Percentiles rank a stretch among this genome's conserved stretches.
Conservation (phyloP, 1,140 invertebrate genomes). For the Caenorhabditis remanei region DNA sequence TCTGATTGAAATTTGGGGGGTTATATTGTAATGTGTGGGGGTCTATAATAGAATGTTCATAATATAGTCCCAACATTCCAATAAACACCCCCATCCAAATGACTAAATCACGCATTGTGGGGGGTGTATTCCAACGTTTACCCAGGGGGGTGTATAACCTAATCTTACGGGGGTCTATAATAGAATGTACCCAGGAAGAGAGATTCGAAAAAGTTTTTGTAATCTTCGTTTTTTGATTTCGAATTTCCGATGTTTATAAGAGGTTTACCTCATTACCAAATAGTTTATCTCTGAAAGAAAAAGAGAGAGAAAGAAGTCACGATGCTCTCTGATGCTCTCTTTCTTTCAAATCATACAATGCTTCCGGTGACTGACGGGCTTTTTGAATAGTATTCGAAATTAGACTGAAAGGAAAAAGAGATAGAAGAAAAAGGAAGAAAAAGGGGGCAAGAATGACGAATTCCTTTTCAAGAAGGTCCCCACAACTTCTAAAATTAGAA, state of each 20-base stretch:
- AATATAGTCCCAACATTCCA: too few species aligned
- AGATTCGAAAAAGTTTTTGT: neutral
- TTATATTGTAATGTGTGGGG: too few species aligned
- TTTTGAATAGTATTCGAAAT: conserved; percentile 46
- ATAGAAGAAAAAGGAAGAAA: neutral
- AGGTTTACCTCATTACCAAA: conserved; percentile 28
- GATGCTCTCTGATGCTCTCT: neutral
- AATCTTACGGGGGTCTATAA: too few species aligned
- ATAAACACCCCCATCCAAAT: too few species aligned
- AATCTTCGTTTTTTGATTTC: neutral
- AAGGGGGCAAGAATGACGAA: conserved; percentile 9
- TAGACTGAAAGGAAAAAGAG: neutral
- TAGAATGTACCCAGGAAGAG: too few species aligned
- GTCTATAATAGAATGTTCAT: too few species aligned
- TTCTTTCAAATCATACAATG: neutral
- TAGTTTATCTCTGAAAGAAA: neutral
- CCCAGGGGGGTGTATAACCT: too few species aligned
- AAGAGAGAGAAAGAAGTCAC: neutral
- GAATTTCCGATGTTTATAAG: too few species aligned
- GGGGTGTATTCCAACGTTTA: too few species aligned
- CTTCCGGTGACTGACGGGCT: neutral
- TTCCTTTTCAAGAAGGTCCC: neutral
- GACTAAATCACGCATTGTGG: too few species aligned
- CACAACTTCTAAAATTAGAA: conserved; percentile 22
- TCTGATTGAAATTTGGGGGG: too few species aligned